Base-by-base conservation (phyloP, 2,113 vertebrate species). In the Pycnonotus jocosus region DNA sequence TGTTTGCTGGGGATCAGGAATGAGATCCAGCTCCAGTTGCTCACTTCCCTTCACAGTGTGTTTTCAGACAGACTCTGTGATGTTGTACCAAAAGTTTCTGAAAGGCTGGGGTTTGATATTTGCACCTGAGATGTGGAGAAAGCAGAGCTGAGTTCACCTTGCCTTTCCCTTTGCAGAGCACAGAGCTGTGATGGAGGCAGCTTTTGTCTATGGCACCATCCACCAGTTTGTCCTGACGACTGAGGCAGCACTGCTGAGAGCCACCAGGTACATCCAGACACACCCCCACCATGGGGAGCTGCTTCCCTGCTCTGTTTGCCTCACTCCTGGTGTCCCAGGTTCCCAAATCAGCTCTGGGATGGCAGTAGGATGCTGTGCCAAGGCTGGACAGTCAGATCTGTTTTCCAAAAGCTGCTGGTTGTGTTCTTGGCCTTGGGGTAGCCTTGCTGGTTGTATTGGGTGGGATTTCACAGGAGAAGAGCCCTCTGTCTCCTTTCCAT, bases 201-300 rank as follows among this genome's bases (percentile, higher is more conserved):
- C 98, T 8, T 99, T 99, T 81, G 99, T 98, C 57, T 99, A 99
- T 21, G 99, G 99, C 48, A 98, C 98, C 65, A 97, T 97, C 31
- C 98, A 99, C 90, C 99, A 99, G 94, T 99, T 99, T 97, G 98
- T 99, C 80, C 97, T 99, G 94, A 99, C 99, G 28, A 99, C 99
- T 1, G 99, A 99, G 94, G 98, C 97, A 10, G 96, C 96, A 0
- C 94, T 99, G 62, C 86, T 99, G 88, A 98, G 98, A 94, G 97
- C 97, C 77, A 69, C 98, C 31, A 98, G 98, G 99, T 99, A 97
- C 23, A 96, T 93, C 90, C 95, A 77, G 17, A 24, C 30, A 53
- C 53, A 6, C 15, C 14, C n/a, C 10, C 51, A 33, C 16, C 45
- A 6, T 9, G 48, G 0, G 65, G 40, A 96, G 35, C 57, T 27